Evolutionary conservation across 2,888 invertebrate genomes (phyloP), one percentile per base, ranked within the genome.

Genomic region (Chrysolina oricalcia): DNA sequence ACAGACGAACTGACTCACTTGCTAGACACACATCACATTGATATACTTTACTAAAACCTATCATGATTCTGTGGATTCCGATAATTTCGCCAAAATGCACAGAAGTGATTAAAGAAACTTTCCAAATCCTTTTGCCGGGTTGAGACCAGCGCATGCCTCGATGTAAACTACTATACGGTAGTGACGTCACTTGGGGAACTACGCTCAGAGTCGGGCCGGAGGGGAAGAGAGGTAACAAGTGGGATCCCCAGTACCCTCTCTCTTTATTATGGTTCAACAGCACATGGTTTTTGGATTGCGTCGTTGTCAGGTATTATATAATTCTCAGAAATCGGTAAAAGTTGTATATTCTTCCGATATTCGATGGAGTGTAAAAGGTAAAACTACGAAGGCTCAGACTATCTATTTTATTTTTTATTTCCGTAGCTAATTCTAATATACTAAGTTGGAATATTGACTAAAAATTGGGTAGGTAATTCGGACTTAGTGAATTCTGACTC

Each of bases 71-170:
- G 50, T 66, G 35, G 62, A 73, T 78, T 79, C 79, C 74, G 50
- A 70, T 73, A 80, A 82, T 79, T 79, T 75, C 53, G 80, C 75
- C 75, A 78, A 81, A 80, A 80, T 78, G 77, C 71, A 65, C 48
- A 41, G 79, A 79, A 77, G 64, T 82, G 82, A 82, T 80, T 81
- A 81, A 81, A 79, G 21, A 73, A 79, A 80, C 81, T 82, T 82
- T 77, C 80, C 82, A 80, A 81, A 80, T 78, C 75, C 70, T 78
- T 64, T 78, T 79, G 79, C 77, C 77, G 79, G 77, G 77, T 73
- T 66, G 19, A 50, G 40, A 43, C 43, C n/a, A 17, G 70, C 76
- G 77, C 76, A 70, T 53, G 75, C 53, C 41, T 56, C 23, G 13
- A 56, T 6, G 65, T 64, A 15, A 77, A 63, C 19, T n/a, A 69